A percentile compares a stretch with the other conserved stretches of the same genome.
Evolutionary conservation across 2,888 invertebrate species (phyloP).

Genomic region (Nyleta sp.): DNA sequence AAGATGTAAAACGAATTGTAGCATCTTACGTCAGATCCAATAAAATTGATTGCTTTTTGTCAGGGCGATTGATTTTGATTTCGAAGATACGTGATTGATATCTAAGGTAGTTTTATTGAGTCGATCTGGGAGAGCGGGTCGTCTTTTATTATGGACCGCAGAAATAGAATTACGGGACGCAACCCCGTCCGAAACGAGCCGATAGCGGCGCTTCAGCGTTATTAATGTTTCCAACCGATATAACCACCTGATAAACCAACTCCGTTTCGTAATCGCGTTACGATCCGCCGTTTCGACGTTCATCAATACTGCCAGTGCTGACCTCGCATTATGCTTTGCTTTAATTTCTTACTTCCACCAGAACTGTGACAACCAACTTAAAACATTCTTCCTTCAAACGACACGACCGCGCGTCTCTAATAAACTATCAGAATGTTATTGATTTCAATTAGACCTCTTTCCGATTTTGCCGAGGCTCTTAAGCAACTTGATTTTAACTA

Average conservation of each 20-base stretch:
- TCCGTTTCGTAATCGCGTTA: constrained; percentile 65
- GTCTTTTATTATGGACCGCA: constrained; percentile 51
- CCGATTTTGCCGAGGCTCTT: too few relatives aligned
- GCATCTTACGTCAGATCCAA: too few relatives aligned
- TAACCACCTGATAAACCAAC: constrained; percentile 69
- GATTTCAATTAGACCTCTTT: too few relatives aligned
- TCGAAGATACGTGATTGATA: constrained; percentile 11
- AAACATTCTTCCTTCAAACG: too few relatives aligned
- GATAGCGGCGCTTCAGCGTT: constrained; percentile 76
- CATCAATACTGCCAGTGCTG: constrained; percentile 47
- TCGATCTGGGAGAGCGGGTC: constrained; percentile 13
- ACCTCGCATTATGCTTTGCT: constrained; percentile 15
- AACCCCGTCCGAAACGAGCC: constrained; percentile 67
- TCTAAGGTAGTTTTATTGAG: constrained; percentile 17
- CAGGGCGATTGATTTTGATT: neutral
- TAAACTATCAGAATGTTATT: too few relatives aligned
- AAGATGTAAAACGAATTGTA: too few relatives aligned
- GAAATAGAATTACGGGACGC: constrained; percentile 48
- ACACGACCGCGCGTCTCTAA: too few relatives aligned
- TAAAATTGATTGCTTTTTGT: neutral
- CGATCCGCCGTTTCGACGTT: constrained; percentile 60
- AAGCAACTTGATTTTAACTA: too few relatives aligned
- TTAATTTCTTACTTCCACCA: constrained; percentile 18
- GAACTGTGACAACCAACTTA: too few relatives aligned
- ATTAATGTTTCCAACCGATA: constrained; percentile 77